These are phyloP conservation scores for Sarcophaga variegata DNA, from an alignment of 2,888 invertebrate species.

Conservation along the genomic window DNA sequence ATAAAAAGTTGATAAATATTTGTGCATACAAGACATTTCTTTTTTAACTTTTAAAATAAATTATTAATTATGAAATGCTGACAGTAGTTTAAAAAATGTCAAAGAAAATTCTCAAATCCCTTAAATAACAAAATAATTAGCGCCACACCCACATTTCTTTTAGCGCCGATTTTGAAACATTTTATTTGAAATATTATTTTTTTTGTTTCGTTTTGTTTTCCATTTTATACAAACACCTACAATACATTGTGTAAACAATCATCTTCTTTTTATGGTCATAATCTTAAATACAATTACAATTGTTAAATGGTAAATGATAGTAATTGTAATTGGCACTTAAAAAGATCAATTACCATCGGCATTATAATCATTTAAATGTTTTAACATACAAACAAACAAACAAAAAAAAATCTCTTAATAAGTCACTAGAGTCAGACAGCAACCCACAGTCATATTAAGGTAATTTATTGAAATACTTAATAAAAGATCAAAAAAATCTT, in stretches of 20 bases:
- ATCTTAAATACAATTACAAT: slow-evolving; percentile 20
- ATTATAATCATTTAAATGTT: slow-evolving; percentile 8
- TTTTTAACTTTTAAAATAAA: neutral
- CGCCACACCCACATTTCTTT: slow-evolving; percentile 35
- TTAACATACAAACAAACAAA: neutral
- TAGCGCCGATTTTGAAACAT: slow-evolving; percentile 8
- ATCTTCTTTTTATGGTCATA: neutral
- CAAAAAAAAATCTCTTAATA: no score
- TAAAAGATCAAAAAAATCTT: no score
- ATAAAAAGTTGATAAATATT: no score
- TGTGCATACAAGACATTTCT: no score
- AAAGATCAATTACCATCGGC: slow-evolving; percentile 46
- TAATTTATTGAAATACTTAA: no score
- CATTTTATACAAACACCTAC: slow-evolving; percentile 38
- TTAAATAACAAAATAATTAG: neutral
- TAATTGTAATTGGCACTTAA: slow-evolving; percentile 48
- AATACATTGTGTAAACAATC: neutral
- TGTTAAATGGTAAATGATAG: slow-evolving; percentile 4
- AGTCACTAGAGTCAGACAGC: no score
- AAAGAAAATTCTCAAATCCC: slow-evolving; percentile 6
- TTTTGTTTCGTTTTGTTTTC: neutral
- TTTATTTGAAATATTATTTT: neutral
- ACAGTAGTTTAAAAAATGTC: slow-evolving; percentile 26
- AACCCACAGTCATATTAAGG: no score
- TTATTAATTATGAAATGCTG: slow-evolving; percentile 5